Evolutionary conservation across 2,888 invertebrate genomes (phyloP), one percentile per base, ranked within the genome.

Genomic region (Galerucella nymphaeae): DNA sequence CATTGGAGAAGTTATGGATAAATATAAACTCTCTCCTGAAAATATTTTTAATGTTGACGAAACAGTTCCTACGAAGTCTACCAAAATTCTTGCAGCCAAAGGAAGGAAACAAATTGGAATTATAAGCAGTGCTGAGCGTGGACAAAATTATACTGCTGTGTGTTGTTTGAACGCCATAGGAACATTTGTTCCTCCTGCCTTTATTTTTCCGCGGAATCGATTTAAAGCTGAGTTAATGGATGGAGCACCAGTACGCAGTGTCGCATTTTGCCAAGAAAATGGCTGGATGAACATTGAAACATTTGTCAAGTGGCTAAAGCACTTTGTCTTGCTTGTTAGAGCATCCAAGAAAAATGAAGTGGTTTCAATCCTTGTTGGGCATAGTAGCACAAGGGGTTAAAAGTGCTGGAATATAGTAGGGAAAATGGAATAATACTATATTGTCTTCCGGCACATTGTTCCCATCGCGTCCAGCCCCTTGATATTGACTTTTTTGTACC

Each of bases 101-200:
- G 85, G 85, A 6, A 74, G 80, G 45, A 87, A 86, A 67, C 85
- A 87, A 79, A 83, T 87, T 58, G 85, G 83, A 8, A 66, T 58
- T 41, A n/a, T 71, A n/a, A 67, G 45, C n/a, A 71, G 70, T 53
- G 85, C 84, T n/a, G n/a, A n/a, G n/a, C 41, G 83, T 68, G 84
- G 85, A 20, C 77, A 79, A 38, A 74, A 84, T 42, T 80, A 85
- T 16, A 87, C 86, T 41, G 78, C 84, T 11, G 81, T 82, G 55
- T 79, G 81, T 70, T 82, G 81, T 63, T 81, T 84, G 62, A 82
- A 80, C 77, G 84, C 84, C 2, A 68, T 71, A 70, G 85, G 83
- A 55, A 81, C 78, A 71, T 79, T 76, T 42, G 68, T 86, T 67
- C 84, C 85, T 18, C 86, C 86, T 6, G 79, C 80, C 13, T 77